Evolutionary conservation across 2,888 invertebrate genomes (phyloP).

Genomic region (Bimastos eiseni): DNA sequence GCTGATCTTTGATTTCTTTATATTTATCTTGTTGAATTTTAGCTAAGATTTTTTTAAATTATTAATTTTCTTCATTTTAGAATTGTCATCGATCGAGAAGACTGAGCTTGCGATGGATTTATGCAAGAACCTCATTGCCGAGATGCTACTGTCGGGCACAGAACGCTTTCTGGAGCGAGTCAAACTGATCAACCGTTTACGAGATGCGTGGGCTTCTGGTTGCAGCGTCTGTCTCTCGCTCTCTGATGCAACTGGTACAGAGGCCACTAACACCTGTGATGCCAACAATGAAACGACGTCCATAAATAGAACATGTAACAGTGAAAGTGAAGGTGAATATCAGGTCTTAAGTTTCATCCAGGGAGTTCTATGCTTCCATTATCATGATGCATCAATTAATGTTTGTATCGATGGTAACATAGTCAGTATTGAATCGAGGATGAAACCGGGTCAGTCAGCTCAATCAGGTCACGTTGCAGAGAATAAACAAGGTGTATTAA

Average conservation of each 20-base stretch:
- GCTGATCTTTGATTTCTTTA: no score
- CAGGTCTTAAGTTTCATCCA: no score
- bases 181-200: background rate
- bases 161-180: background rate
- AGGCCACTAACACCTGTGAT: background rate
- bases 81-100: background rate
- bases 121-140: slow-evolving; percentile 5
- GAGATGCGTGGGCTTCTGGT: background rate
- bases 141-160: background rate
- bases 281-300: background rate
- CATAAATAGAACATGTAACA: background rate
- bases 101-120: background rate
- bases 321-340: background rate
- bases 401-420: no score
- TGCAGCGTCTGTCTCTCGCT: background rate
- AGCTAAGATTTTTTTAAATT: background rate
- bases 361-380: no score
- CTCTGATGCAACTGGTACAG: background rate
- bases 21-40: no score
- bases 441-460: no score
- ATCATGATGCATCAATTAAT: no score
- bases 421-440: no score
- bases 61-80: background rate
- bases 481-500: background rate
- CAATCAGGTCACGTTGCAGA: no score